Base-by-base conservation (phyloP, 2,797 vertebrate genomes). In the Pseudocheirus occidentalis region DNA sequence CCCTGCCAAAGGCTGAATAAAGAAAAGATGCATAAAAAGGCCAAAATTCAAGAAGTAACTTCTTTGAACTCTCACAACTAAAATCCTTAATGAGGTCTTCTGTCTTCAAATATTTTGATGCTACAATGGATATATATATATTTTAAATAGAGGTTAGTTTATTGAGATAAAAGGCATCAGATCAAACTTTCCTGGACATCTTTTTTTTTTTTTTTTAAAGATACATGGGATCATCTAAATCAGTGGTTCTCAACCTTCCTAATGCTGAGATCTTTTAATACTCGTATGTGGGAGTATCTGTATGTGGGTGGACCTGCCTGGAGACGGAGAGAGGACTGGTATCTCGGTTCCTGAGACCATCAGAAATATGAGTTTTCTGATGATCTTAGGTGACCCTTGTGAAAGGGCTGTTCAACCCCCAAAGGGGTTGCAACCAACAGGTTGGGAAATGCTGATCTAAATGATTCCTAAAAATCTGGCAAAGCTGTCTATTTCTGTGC, bases 131-230 rank as follows among this genome's bases (percentile, higher is more conserved):
- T 95, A 66, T 46, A 31, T 13, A 55, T 55, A 16, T 55, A 28
- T 94, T 90, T 52, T 93, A 94, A 54, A 90, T 16, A 6, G 1
- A 95, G n/a, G 3, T 87, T 12, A 81, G 66, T 40, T 73, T 46
- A 46, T 3, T 54, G 14, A 91, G 57, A 73, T 10, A 90, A 95
- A 90, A 31, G 56, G 2, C 27, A 92, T 52, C 5, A 55, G 93
- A 53, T 94, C 90, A 52, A 92, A 95, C 0, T 94, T n/a, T 93
- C 53, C 59, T 52, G 55, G 40, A 90, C 90, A 95, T 54, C 53
- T 53, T 7, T 52, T 53, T 54, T 73, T 6, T 34, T 34, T 73
- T 16, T 73, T 73, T 73, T 40, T 40, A 0, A 40, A 9, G 2
- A 40, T 40, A 73, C 5, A 73, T 73, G 66, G n/a, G n/a, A 16